Conservation (phyloP, 2,797 vertebrate species). For the Alfaro cultratus region DNA sequence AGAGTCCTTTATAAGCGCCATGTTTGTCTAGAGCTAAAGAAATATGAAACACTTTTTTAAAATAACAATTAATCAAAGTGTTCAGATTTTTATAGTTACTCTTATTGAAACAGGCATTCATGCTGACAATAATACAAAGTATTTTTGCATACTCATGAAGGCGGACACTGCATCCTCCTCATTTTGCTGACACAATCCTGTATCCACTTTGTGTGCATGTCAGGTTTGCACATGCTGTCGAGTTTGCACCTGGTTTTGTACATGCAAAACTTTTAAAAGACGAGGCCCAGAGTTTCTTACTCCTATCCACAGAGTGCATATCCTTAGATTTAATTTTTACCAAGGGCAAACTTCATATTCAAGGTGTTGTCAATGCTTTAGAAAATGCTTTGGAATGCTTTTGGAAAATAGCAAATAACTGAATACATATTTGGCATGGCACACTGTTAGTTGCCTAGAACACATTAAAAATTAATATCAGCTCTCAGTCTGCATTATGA, state of each 20-base stretch:
- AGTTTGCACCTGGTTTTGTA: background rate
- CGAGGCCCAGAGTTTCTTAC: background rate
- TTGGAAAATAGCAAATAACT: slow-evolving; percentile 40
- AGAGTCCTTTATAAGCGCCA: background rate
- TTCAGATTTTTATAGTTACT: background rate
- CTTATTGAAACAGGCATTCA: background rate
- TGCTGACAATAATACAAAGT: background rate
- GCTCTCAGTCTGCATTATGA: slow-evolving; percentile 33
- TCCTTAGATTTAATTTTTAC: slow-evolving; percentile 6
- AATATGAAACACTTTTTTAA: background rate
- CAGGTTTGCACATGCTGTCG: no score
- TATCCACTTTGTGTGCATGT: no score
- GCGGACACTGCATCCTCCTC: no score
- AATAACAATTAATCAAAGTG: background rate
- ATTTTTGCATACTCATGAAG: no score
- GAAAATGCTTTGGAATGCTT: no score
- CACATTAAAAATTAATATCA: slow-evolving; percentile 53
- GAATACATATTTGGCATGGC: slow-evolving; percentile 25
- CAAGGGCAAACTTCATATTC: slow-evolving; percentile 11
- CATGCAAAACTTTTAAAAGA: no score
- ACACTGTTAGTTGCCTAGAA: slow-evolving; percentile 30
- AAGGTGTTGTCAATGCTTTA: slow-evolving; percentile 28
- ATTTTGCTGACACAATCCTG: no score
- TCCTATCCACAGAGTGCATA: slow-evolving; percentile 2
- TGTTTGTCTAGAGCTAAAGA: background rate